These are phyloP conservation scores for Spodoptera picta DNA, from an alignment of 2,888 invertebrate species.

Conservation along the genomic window DNA sequence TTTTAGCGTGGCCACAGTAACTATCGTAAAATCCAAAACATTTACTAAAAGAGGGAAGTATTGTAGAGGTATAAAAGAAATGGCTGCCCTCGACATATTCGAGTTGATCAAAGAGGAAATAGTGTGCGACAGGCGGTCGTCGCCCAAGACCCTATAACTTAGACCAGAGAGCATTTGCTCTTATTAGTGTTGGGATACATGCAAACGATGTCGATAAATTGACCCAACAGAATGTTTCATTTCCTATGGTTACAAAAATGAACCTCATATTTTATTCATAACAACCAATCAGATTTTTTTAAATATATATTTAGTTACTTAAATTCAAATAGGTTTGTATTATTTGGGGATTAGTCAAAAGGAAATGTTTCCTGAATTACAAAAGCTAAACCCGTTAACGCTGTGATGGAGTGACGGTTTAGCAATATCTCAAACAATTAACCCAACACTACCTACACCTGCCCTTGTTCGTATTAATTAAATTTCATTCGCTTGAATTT, in stretches of 20 bases:
- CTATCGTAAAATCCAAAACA: conserved; percentile 45
- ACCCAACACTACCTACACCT: conserved; percentile 42
- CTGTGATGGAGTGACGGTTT: conserved; percentile 26
- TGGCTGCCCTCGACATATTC: conserved; percentile 33
- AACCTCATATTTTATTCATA: conserved; percentile 10
- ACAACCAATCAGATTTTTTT: too few species aligned
- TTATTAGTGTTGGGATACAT: conserved; percentile 49
- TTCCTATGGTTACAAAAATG: conserved; percentile 9
- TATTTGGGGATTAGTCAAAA: conserved; percentile 10
- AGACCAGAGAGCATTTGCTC: conserved; percentile 47
- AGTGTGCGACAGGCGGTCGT: conserved; percentile 55
- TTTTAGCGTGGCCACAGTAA: conserved; percentile 15
- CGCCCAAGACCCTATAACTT: conserved; percentile 59
- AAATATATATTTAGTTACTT: too few species aligned
- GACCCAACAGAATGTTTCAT: conserved; percentile 5
- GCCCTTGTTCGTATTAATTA: conserved; percentile 47
- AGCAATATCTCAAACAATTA: conserved; percentile 45
- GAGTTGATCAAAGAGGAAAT: conserved; percentile 56
- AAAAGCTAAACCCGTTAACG: conserved; percentile 30
- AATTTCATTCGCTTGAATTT: conserved; percentile 48
- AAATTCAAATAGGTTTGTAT: too few species aligned
- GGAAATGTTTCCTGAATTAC: conserved; percentile 9
- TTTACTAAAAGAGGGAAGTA: conserved; percentile 32
- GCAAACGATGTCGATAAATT: conserved; percentile 47
- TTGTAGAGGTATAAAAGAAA: conserved; percentile 49